Percentiles rank a stretch among this genome's conserved stretches.
Conservation (phyloP, 2,797 vertebrate species). For the Psittacula derbiana region DNA sequence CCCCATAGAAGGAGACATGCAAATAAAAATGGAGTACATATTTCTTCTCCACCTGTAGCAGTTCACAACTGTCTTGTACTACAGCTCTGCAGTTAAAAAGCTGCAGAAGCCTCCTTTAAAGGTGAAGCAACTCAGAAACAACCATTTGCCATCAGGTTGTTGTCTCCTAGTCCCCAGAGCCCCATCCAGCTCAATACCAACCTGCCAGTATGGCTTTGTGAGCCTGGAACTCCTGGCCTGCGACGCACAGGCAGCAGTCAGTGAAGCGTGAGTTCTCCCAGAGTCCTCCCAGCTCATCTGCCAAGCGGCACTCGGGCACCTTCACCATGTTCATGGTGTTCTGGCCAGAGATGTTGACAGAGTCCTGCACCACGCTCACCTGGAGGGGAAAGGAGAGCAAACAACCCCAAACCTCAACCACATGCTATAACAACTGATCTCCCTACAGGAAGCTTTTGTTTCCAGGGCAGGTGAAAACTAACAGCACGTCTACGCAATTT, state of each 20-base stretch:
- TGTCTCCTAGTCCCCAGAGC: neutral
- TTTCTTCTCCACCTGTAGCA: neutral
- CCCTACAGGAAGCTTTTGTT: no score
- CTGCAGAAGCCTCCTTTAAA: neutral
- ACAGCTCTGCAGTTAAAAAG: neutral
- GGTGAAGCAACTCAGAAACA: neutral
- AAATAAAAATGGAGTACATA: neutral
- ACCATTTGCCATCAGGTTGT: neutral
- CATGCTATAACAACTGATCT: neutral
- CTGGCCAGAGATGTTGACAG: conserved; percentile 97
- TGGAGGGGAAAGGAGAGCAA: conserved; percentile 49
- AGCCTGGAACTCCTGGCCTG: conserved; percentile 96
- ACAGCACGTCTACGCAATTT: neutral
- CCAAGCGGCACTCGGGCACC: conserved; percentile 95
- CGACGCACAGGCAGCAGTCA: conserved; percentile 95
- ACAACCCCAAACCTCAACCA: neutral
- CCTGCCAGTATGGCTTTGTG: conserved; percentile 99
- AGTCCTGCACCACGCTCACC: conserved; percentile 99
- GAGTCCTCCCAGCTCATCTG: conserved; percentile 93
- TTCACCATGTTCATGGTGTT: conserved; percentile 99
- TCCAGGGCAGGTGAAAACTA: neutral
- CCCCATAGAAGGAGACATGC: neutral
- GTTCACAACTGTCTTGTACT: neutral
- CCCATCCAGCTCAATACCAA: conserved; percentile 57
- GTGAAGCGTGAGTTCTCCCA: conserved; percentile 99